phyloP scores from a whole-genome alignment of 2,113 vertebrate species.

The Colossoma macropomum region DNA sequence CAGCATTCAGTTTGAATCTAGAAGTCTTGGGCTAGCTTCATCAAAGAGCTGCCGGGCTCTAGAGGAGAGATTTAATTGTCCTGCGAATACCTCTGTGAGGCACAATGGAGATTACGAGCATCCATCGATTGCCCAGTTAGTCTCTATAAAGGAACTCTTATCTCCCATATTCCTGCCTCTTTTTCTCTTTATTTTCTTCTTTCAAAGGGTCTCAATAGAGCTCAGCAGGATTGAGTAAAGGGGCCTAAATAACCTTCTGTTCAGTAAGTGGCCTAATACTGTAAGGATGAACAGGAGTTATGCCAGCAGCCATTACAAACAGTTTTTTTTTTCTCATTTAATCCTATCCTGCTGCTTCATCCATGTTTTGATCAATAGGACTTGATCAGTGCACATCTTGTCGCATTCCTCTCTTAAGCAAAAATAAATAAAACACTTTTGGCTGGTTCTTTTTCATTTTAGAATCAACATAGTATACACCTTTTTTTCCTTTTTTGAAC shows the following conservation, averaged over 20 bases:
- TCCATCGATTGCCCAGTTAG: conserved; percentile 82
- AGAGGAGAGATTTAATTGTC: conserved; percentile 78
- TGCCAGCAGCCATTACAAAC: neutral
- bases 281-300: neutral
- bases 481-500: too few relatives aligned
- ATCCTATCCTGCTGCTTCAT: neutral
- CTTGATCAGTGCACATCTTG: neutral
- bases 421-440: neutral
- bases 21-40: neutral
- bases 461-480: too few relatives aligned
- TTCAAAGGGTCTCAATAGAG: conserved; percentile 85
- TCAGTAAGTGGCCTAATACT: conserved; percentile 17
- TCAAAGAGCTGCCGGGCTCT: conserved; percentile 20
- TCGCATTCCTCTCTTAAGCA: neutral
- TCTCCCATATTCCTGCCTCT: conserved; percentile 79
- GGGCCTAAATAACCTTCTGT: conserved; percentile 76
- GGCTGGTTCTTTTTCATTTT: too few relatives aligned
- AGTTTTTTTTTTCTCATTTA: neutral
- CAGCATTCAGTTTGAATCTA: neutral
- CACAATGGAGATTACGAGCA: conserved; percentile 83
- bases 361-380: neutral
- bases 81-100: conserved; percentile 81
- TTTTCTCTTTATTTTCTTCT: conserved; percentile 78
- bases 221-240: conserved; percentile 87
- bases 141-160: conserved; percentile 76